Base-by-base conservation (phyloP, 1,140 invertebrate species). In the Tenebrio molitor region DNA sequence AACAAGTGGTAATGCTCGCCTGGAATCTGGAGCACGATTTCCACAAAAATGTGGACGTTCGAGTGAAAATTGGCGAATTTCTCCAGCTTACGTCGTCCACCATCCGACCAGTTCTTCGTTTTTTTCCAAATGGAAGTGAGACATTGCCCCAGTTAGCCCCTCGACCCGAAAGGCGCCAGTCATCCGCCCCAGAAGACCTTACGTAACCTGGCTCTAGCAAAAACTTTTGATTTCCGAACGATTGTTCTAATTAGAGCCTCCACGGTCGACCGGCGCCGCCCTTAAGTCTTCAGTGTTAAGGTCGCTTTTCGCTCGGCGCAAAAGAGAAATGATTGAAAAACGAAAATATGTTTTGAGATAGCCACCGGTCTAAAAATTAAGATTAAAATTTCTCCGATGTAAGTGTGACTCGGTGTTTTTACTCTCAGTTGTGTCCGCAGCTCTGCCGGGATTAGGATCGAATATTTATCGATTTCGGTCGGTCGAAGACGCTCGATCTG, bases 381-480 rank as follows among this genome's bases (percentile, higher is more conserved):
- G 77, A 76, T 74, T 75, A 73, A 77, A 79, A 79, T 79, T 79
- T 79, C 78, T 79, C 78, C 75, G 39, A 65, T 72, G 74, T 66
- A 65, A 75, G 33, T 25, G 66, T 65, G 76, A 66, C 73, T 74
- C 53, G 70, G 53, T 41, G 73, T 72, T 79, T 76, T 79, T 77
- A 79, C 76, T 79, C 68, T 79, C 76, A 74, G 74, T 77, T 74
- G 70, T 21, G 46, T 72, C 69, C 69, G 66, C 69, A 72, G 34
- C 71, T 50, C 39, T 34, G 25, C 19, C 36, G 62, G 53, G 53
- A 63, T 29, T 58, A 58, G 50, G 50, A 58, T 58, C 50, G 50
- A 58, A 14, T n/a, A 58, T 58, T 58, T 58, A 58, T 58, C 50
- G 50, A 58, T 29, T 58, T 71, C 25, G 53, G 29, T 63, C 46